Evolutionary conservation across 2,113 vertebrate genomes (phyloP).

Genomic region (Boulengeromyrus knoepffleri): DNA sequence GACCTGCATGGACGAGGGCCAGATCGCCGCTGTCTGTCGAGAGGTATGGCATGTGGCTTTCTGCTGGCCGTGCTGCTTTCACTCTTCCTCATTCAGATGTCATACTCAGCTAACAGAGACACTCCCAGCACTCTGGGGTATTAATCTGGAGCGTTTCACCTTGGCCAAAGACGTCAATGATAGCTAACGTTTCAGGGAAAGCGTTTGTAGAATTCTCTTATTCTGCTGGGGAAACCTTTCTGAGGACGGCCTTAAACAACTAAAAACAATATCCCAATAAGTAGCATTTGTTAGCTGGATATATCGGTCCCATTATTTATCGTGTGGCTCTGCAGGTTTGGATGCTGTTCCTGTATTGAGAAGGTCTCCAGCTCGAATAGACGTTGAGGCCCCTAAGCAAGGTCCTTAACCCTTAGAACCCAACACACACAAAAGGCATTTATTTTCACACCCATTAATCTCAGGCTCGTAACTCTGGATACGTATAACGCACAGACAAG

Average conservation of each 20-base stretch:
- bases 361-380: background rate
- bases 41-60: slow-evolving; percentile 69
- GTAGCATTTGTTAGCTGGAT: background rate
- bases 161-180: background rate
- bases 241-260: background rate
- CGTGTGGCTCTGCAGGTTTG: background rate
- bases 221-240: background rate
- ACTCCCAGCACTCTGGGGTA: background rate
- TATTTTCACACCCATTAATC: no score
- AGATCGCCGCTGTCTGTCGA: slow-evolving; percentile 96
- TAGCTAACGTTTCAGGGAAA: background rate
- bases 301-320: background rate
- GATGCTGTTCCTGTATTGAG: background rate
- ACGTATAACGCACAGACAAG: no score
- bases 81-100: background rate
- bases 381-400: background rate
- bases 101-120: background rate
- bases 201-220: background rate
- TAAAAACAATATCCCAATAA: background rate
- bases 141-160: background rate
- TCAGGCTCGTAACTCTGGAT: no score
- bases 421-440: no score
- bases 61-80: background rate
- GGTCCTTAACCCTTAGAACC: background rate
- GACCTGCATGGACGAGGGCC: slow-evolving; percentile 98